Conservation (phyloP, 2,888 invertebrate species). For the Thumatha senex region DNA sequence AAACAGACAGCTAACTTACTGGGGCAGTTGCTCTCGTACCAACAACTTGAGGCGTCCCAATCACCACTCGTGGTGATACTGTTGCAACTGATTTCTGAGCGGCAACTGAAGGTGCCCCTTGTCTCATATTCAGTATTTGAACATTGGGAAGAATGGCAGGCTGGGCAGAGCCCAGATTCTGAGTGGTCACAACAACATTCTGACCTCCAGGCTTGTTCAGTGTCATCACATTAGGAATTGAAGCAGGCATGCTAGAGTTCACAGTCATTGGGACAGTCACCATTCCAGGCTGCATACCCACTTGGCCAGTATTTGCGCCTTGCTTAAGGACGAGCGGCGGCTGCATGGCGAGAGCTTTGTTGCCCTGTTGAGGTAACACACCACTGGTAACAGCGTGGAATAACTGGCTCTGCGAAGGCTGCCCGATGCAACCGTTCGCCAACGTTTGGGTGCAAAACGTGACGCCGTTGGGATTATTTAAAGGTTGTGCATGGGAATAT, state of each 20-base stretch:
- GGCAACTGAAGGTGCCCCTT: constrained; percentile 86
- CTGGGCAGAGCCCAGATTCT: constrained; percentile 85
- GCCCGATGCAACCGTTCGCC: constrained; percentile 88
- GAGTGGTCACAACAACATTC: constrained; percentile 82
- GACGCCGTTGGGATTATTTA: constrained; percentile 43
- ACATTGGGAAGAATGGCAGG: constrained; percentile 89
- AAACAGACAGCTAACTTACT: constrained; percentile 75
- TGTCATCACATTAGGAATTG: constrained; percentile 86
- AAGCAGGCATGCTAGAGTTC: constrained; percentile 82
- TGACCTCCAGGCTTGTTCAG: constrained; percentile 84
- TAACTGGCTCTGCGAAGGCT: constrained; percentile 78
- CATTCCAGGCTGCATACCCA: constrained; percentile 80
- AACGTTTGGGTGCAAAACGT: constrained; percentile 78
- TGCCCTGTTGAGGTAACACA: constrained; percentile 48
- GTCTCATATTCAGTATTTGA: constrained; percentile 93
- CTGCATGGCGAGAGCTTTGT: constrained; percentile 67
- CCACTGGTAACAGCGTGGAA: constrained; percentile 80
- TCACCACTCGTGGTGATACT: constrained; percentile 92
- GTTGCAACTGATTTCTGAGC: constrained; percentile 90
- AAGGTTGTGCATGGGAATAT: constrained; percentile 77
- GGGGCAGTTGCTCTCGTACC: constrained; percentile 92
- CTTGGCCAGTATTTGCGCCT: constrained; percentile 60
- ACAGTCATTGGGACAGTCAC: constrained; percentile 86
- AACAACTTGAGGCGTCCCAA: constrained; percentile 92
- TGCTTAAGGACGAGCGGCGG: constrained; percentile 77